Conservation (phyloP, 2,888 invertebrate species). For the Aleiodes alternator region DNA sequence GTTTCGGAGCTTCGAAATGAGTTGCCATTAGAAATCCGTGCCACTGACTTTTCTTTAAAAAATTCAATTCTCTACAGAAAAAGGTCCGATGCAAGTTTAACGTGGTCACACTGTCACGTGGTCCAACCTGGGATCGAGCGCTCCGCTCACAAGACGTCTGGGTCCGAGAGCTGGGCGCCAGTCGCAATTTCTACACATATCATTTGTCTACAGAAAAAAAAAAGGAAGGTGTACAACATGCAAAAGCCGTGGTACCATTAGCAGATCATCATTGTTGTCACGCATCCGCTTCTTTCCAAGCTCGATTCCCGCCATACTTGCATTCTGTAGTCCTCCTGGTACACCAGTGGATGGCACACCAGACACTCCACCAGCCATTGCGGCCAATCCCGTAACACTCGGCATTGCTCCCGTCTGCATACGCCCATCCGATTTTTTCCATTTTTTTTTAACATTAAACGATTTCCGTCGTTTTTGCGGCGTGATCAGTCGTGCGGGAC, state of each 20-base stretch:
- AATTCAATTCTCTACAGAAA: no score
- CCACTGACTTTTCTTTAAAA: no score
- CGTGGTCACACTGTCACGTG: no score
- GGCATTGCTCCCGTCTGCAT: conserved; percentile 73
- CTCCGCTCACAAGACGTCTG: no score
- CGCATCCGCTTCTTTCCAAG: conserved; percentile 97
- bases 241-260: conserved; percentile 90
- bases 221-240: conserved; percentile 73
- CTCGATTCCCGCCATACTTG: conserved; percentile 86
- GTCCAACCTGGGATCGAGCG: no score
- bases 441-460: conserved; percentile 11
- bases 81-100: no score
- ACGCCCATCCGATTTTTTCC: conserved; percentile 49
- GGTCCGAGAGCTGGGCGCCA: no score
- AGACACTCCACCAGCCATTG: conserved; percentile 73
- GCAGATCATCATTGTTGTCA: conserved; percentile 90
- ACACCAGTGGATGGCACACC: conserved; percentile 76
- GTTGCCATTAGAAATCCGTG: no score
- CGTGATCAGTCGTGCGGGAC: conserved; percentile 60
- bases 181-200: no score
- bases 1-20: no score
- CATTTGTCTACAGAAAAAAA: conserved; percentile 44
- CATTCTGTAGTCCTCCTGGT: conserved; percentile 80
- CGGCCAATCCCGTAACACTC: conserved; percentile 71
- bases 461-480: conserved; percentile 50